A percentile compares a stretch with the other conserved stretches of the same genome.
Evolutionary conservation across 2,888 invertebrate species (phyloP).

Genomic region (Dynastes grantii): DNA sequence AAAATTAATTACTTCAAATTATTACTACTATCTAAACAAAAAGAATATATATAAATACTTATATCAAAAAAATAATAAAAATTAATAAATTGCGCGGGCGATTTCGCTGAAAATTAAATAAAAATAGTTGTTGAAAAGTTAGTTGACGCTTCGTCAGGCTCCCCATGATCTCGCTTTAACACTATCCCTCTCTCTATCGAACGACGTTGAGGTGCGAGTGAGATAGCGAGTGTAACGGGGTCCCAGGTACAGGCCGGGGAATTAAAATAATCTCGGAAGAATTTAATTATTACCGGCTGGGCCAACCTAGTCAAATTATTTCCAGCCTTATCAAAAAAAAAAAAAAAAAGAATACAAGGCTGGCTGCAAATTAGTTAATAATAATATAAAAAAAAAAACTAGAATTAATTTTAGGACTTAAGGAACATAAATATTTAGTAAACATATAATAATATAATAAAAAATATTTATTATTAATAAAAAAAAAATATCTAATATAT

Average conservation of each 20-base stretch:
- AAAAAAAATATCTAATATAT: slow-evolving; percentile 65
- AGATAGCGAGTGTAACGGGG: slow-evolving; percentile 44
- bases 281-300: slow-evolving; percentile 56
- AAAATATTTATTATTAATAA: slow-evolving; percentile 67
- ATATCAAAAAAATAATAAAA: slow-evolving; percentile 63
- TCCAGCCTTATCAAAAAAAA: slow-evolving; percentile 58
- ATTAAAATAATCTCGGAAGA: slow-evolving; percentile 53
- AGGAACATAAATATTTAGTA: slow-evolving; percentile 64
- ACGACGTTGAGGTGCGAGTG: neutral
- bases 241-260: slow-evolving; percentile 61
- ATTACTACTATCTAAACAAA: slow-evolving; percentile 30
- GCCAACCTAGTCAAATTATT: slow-evolving; percentile 72
- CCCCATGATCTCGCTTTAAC: slow-evolving; percentile 48
- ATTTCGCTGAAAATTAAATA: slow-evolving; percentile 67
- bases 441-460: slow-evolving; percentile 65
- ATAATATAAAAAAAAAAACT: slow-evolving; percentile 58
- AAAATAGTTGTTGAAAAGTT: slow-evolving; percentile 69
- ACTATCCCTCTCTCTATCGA: neutral
- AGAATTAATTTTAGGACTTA: slow-evolving; percentile 66
- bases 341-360: slow-evolving; percentile 46
- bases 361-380: slow-evolving; percentile 68
- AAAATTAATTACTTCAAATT: too few species aligned
- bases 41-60: slow-evolving; percentile 53
- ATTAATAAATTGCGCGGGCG: slow-evolving; percentile 62
- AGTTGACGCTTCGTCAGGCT: slow-evolving; percentile 68